Percentiles rank a stretch among this genome's conserved stretches.
These are phyloP conservation scores for Aplodontia rufa DNA, from an alignment of 2,113 vertebrate genomes.

Conservation along the genomic window DNA sequence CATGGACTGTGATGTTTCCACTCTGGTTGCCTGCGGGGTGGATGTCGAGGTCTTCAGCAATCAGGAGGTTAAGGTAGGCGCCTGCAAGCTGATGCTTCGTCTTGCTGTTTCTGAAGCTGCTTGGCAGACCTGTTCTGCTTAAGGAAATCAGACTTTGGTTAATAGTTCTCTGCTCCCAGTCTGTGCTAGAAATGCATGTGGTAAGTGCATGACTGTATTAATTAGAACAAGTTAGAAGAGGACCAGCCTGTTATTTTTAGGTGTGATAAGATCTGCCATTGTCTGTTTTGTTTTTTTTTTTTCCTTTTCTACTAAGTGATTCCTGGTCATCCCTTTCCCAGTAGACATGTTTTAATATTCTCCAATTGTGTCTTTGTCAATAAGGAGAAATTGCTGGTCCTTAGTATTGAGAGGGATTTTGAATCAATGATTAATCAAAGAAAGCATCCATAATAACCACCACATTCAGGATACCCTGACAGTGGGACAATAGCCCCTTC, in stretches of 20 bases:
- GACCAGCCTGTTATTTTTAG: background rate
- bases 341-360: constrained; percentile 25
- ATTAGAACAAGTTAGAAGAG: constrained; percentile 59
- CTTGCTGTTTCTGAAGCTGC: constrained; percentile 48
- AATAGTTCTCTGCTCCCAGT: constrained; percentile 61
- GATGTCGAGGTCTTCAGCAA: constrained; percentile 90
- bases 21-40: constrained; percentile 90
- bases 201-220: constrained; percentile 42
- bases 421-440: background rate
- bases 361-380: background rate
- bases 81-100: constrained; percentile 66
- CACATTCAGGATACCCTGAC: background rate
- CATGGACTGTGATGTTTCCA: constrained; percentile 90
- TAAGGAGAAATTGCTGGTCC: background rate
- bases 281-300: background rate
- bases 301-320: background rate
- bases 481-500: background rate
- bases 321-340: background rate
- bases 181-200: constrained; percentile 45
- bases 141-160: constrained; percentile 61
- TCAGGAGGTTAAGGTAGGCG: constrained; percentile 90
- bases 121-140: constrained; percentile 65
- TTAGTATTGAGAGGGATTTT: background rate
- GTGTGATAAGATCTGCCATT: background rate
- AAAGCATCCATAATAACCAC: background rate